Conservation (phyloP, 1,140 invertebrate genomes). For the Calephelis virginiensis region DNA sequence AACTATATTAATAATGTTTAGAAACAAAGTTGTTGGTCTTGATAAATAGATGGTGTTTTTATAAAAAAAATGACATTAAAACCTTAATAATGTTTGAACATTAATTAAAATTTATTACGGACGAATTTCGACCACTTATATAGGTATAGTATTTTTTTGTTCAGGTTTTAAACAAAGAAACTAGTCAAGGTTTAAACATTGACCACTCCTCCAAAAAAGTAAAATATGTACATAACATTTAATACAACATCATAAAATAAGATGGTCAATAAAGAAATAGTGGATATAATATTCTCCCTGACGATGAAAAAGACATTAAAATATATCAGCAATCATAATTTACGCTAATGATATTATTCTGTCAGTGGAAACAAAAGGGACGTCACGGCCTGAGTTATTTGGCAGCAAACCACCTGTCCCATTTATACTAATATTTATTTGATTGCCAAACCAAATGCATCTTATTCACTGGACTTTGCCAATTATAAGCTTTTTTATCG, state of each 20-base stretch:
- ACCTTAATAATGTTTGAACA: too few relatives aligned
- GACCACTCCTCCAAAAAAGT: too few relatives aligned
- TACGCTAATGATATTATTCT: slow-evolving; percentile 35
- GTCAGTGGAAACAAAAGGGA: slow-evolving; percentile 36
- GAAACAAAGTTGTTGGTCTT: too few relatives aligned
- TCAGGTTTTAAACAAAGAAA: too few relatives aligned
- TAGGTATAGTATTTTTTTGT: too few relatives aligned
- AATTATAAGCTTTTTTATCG: slow-evolving; percentile 13
- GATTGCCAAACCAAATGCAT: slow-evolving; percentile 37
- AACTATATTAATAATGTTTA: too few relatives aligned
- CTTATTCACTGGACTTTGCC: slow-evolving; percentile 20
- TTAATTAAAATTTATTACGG: too few relatives aligned
- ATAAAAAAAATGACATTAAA: too few relatives aligned
- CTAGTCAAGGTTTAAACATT: too few relatives aligned
- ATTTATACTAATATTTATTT: slow-evolving; percentile 45
- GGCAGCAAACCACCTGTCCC: slow-evolving; percentile 35
- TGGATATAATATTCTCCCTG: slow-evolving; percentile 6
- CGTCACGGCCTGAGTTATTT: slow-evolving; percentile 36
- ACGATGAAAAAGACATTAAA: slow-evolving; percentile 24
- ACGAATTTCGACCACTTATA: too few relatives aligned
- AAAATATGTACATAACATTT: too few relatives aligned
- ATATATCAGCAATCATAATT: slow-evolving; percentile 29
- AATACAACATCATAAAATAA: not conserved
- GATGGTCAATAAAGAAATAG: slow-evolving; percentile 8
- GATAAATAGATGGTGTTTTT: too few relatives aligned